phyloP scores from a whole-genome alignment of 1,140 invertebrate species.

The Drosophila albomicans region DNA sequence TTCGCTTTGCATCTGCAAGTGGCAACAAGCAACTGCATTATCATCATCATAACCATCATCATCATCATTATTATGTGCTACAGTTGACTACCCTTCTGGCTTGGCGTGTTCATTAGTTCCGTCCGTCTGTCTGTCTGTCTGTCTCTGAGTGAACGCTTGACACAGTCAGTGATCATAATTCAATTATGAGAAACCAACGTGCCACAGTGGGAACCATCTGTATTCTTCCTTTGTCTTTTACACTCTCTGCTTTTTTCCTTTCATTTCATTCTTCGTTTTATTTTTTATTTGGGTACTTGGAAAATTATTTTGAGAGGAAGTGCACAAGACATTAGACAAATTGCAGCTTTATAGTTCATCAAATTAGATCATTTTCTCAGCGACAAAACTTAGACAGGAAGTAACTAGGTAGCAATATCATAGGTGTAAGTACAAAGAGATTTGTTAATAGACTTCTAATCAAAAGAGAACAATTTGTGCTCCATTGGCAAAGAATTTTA shows the following conservation, averaged over 20 bases:
- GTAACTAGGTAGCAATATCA: background rate
- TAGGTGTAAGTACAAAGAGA: conserved; percentile 5
- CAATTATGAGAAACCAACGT: conserved; percentile 54
- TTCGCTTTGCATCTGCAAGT: conserved; percentile 59
- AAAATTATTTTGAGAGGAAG: conserved; percentile 12
- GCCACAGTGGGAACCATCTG: conserved; percentile 34
- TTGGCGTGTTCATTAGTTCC: conserved; percentile 65
- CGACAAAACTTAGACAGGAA: background rate
- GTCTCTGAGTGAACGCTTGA: conserved; percentile 30
- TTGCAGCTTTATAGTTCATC: conserved; percentile 9
- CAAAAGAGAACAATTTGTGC: background rate
- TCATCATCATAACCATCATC: conserved; percentile 35
- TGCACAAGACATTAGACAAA: conserved; percentile 16
- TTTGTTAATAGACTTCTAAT: background rate
- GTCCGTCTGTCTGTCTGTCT: background rate
- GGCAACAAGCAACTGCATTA: conserved; percentile 56
- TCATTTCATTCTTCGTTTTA: background rate
- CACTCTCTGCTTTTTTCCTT: background rate
- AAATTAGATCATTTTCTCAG: conserved; percentile 9
- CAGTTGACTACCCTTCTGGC: conserved; percentile 67
- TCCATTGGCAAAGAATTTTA: too few relatives aligned
- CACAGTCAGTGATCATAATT: conserved; percentile 75
- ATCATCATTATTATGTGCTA: conserved; percentile 33
- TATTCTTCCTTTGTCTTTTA: conserved; percentile 6
- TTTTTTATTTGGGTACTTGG: conserved; percentile 7